A percentile compares a stretch with the other conserved stretches of the same genome.
Evolutionary conservation across 2,113 vertebrate species (phyloP).

Genomic region (Periophthalmus modestus): DNA sequence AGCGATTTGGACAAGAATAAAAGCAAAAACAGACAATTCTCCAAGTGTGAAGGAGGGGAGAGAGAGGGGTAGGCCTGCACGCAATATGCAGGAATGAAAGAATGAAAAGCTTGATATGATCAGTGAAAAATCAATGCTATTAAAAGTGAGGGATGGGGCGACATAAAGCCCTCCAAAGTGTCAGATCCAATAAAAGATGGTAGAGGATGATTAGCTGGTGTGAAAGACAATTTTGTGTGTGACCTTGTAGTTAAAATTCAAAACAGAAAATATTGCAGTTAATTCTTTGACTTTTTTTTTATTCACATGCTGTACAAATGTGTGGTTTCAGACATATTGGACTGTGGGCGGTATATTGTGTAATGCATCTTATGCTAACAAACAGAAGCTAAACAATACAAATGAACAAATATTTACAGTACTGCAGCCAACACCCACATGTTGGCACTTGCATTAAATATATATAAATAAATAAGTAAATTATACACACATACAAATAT

Average conservation of each 20-base stretch:
- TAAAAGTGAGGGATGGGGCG: slow-evolving; percentile 64
- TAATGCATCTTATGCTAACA: background rate
- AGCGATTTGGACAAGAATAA: slow-evolving; percentile 63
- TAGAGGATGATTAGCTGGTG: slow-evolving; percentile 57
- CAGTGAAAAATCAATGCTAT: slow-evolving; percentile 65
- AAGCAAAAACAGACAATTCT: slow-evolving; percentile 25
- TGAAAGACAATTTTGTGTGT: slow-evolving; percentile 36
- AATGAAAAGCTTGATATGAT: slow-evolving; percentile 64
- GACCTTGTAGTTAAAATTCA: slow-evolving; percentile 57
- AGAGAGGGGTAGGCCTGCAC: background rate
- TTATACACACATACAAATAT: no score
- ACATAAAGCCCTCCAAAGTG: slow-evolving; percentile 68
- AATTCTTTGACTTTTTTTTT: no score
- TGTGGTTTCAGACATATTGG: background rate
- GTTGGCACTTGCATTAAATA: no score
- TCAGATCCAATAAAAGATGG: slow-evolving; percentile 69
- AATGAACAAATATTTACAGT: no score
- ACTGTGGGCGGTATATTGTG: background rate
- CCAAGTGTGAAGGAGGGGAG: slow-evolving; percentile 27
- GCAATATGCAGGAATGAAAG: slow-evolving; percentile 35
- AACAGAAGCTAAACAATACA: background rate
- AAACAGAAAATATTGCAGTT: slow-evolving; percentile 27
- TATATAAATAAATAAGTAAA: no score
- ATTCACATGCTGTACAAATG: background rate
- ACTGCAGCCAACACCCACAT: no score